Evolutionary conservation across 1,140 invertebrate species (phyloP), one percentile per base, ranked within the genome.

Genomic region (Euwallacea similis): DNA sequence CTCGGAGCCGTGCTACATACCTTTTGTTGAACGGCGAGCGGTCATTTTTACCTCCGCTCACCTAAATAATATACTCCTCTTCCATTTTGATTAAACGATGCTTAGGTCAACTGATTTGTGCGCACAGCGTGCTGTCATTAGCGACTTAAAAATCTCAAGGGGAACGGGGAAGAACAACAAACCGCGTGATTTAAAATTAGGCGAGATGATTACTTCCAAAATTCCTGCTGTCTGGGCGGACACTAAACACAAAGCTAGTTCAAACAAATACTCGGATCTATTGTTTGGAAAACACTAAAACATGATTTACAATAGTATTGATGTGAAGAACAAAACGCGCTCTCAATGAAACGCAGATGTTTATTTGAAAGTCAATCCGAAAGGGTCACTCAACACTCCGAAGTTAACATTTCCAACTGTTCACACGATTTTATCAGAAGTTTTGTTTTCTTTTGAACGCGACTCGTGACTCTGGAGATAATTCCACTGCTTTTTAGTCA

Each of bases 381-480:
- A 73, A 74, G 71, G 75, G 70, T 76, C 75, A 71, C 74, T 76
- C 75, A 75, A 74, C 75, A 68, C 67, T 42, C 71, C 10, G 59
- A 76, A 75, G 42, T 71, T 75, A 76, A 76, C 73, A 75, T 75
- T 76, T 75, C 72, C 75, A 75, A 72, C 65, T 76, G 75, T 76
- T 76, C 59, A 53, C 60, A 73, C 53, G 70, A 61, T 71, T 75
- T 76, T 76, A 76, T 76, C 66, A 72, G 75, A 69, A 75, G 70
- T 72, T 76, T 75, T 75, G 75, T 76, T 76, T 73, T 72, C 71
- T 58, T 33, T 33, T 4, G 21, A 33, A 33, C 1, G 1, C 21
- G 4, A 33, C 4, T 33, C 21, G 21, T 33, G 4, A 33, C 21
- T 33, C 21, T 1, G 21, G 21, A 33, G 21, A 33, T 33, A 33